A percentile compares a stretch with the other conserved stretches of the same genome.
Evolutionary conservation across 2,113 vertebrate genomes (phyloP).

Genomic region (Microcebus lehilahytsara): DNA sequence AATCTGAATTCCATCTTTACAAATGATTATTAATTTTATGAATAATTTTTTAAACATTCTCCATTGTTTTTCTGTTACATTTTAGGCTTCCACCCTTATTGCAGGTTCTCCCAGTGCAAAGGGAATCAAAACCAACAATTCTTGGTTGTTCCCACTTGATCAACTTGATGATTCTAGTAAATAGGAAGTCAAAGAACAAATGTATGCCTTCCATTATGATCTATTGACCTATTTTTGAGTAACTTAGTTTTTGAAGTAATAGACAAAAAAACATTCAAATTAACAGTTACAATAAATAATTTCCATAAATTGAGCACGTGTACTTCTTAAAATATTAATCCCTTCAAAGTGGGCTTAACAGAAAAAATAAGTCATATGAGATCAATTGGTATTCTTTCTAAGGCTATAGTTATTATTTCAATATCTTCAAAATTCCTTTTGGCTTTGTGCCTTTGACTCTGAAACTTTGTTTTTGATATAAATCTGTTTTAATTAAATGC

Average conservation of each 20-base stretch:
- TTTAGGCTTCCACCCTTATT: background rate
- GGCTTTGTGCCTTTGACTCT: background rate
- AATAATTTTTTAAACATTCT: background rate
- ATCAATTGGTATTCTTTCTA: background rate
- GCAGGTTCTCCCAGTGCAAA: background rate
- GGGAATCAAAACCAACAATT: background rate
- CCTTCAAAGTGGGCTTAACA: background rate
- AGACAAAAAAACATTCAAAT: background rate
- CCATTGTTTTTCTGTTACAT: background rate
- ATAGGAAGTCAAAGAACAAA: background rate
- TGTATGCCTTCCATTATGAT: background rate
- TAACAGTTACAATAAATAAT: background rate
- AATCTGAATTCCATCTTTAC: background rate
- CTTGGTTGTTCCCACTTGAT: background rate
- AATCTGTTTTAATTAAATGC: slow-evolving; percentile 28
- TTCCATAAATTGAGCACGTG: slow-evolving; percentile 30
- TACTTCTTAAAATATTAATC: slow-evolving; percentile 44
- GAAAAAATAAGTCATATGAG: background rate
- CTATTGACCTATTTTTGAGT: background rate
- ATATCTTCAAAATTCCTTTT: slow-evolving; percentile 14
- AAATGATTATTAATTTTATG: background rate
- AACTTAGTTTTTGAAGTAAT: background rate
- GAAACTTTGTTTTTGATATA: background rate
- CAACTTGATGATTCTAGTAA: background rate
- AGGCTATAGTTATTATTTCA: background rate